Conservation (phyloP, 2,113 vertebrate species). For the Lamprotornis superbus region DNA sequence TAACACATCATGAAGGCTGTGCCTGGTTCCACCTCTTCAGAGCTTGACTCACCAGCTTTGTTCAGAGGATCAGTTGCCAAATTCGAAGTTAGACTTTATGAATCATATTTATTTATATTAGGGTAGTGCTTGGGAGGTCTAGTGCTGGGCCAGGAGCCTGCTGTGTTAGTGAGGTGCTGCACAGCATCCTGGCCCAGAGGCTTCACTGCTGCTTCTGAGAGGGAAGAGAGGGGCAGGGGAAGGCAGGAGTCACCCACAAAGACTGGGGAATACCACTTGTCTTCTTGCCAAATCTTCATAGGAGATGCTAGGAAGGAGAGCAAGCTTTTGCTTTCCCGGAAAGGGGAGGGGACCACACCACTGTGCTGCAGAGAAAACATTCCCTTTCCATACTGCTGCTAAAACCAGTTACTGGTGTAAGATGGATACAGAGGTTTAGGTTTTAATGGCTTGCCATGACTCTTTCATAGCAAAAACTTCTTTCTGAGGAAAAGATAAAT, state of each 20-base stretch:
- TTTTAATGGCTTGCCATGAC: not conserved
- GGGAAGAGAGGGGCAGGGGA: not conserved
- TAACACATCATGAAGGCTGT: not conserved
- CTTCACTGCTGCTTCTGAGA: not conserved
- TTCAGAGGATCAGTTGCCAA: not conserved
- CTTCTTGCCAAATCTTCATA: not conserved
- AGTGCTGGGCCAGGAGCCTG: accelerated
- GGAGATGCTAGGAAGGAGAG: not conserved
- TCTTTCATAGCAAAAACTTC: not conserved
- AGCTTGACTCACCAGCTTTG: slow-evolving; percentile 12
- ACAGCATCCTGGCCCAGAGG: not conserved
- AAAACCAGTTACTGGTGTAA: not conserved
- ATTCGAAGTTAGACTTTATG: not conserved
- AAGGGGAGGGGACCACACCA: not conserved
- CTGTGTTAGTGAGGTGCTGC: not conserved
- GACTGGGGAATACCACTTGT: not conserved
- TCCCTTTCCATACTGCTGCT: not conserved
- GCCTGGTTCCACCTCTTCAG: not conserved
- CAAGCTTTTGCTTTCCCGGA: not conserved
- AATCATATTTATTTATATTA: slow-evolving; percentile 2
- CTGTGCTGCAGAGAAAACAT: not conserved
- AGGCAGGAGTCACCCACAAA: not conserved
- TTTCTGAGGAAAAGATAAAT: slow-evolving; percentile 7
- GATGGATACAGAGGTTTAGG: not conserved
- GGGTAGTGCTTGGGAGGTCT: not conserved